Base-by-base conservation (phyloP, 2,888 invertebrate genomes). In the Harpalus rubripes region DNA sequence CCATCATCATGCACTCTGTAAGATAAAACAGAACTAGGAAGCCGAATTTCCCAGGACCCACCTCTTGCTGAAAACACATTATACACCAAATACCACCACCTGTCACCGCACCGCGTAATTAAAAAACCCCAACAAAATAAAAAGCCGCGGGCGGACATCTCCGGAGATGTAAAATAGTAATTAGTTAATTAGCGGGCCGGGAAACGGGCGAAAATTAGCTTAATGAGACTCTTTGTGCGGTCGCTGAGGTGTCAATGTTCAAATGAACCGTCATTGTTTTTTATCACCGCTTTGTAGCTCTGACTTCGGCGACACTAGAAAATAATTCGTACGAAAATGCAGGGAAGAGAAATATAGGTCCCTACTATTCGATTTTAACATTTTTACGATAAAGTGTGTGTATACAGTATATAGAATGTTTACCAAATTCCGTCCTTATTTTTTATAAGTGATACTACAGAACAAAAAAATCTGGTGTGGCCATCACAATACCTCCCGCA, bases 1-100 rank as follows among this genome's bases (percentile, higher is more conserved):
- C 61, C 81, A 79, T 83, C 80, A 81, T 85, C 74, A 85, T 65
- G 92, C 92, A 92, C 92, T 93, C 93, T 93, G 93, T 91, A 93
- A 93, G 92, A 92, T 68, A 93, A 92, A 93, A 93, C 91, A 93
- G 91, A 92, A 92, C 92, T 92, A 92, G 92, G 92, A 92, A 90
- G 92, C 92, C 92, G 92, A 91, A 90, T 90, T 89, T 88, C 89
- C 88, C 88, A 56, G 78, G 56, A 52, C 26, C 59, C 79, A 12
- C 44, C 16, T 8, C 41, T 59, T 18, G 78, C 59, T 78, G 78
- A 78, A 78, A 78, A 78, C 56, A 26, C 76, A 44, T 12, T 58
- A 18, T 10, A 32, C 15, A 32, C 78, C 58, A 58, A 58, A 78
- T 15, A 61, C 18, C 63, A 22, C 15, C 12, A 12, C 10, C 44